Evolutionary conservation across 1,140 invertebrate genomes (phyloP).

Genomic region (Ylistrum balloti): DNA sequence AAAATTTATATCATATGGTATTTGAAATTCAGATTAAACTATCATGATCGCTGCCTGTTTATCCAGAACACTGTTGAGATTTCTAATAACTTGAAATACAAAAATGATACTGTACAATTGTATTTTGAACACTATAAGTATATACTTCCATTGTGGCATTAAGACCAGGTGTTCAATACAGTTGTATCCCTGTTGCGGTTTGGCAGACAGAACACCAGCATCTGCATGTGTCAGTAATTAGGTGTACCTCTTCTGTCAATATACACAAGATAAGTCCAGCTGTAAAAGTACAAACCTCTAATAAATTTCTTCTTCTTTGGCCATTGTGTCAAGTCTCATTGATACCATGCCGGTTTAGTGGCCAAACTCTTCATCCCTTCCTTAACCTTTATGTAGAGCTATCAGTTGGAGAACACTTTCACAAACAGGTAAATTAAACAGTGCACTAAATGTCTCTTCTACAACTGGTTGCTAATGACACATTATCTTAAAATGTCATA

Average conservation of each 20-base stretch:
- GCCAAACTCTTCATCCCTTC: background rate
- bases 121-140: background rate
- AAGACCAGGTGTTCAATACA: background rate
- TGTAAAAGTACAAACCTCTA: background rate
- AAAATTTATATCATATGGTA: too few species aligned
- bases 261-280: background rate
- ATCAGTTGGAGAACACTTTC: background rate
- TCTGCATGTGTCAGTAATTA: background rate
- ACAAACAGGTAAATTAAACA: background rate
- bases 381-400: background rate
- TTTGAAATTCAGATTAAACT: too few species aligned
- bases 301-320: background rate
- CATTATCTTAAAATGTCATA: background rate
- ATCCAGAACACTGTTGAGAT: too few species aligned
- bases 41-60: too few species aligned
- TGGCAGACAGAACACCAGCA: slow-evolving; percentile 23
- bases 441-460: background rate
- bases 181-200: background rate
- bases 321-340: background rate
- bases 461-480: background rate
- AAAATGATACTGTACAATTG: too few species aligned
- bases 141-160: too few species aligned
- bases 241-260: too few species aligned
- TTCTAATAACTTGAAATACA: too few species aligned
- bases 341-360: background rate